These are phyloP conservation scores for Kryptolebias ocellatus DNA, from an alignment of 2,797 vertebrate species.

Conservation along the genomic window DNA sequence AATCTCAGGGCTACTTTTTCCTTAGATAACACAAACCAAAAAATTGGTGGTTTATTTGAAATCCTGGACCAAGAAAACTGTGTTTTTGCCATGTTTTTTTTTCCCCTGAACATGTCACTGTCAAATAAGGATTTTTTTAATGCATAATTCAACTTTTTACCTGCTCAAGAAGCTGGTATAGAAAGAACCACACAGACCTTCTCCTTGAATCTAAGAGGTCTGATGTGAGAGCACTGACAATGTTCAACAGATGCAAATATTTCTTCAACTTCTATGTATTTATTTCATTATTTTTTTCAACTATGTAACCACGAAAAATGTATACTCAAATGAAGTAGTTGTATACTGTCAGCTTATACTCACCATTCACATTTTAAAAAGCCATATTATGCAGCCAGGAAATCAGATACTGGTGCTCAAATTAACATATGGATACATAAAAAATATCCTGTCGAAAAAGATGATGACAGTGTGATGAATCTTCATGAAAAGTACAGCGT, in stretches of 20 bases:
- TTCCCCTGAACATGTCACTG: constrained; percentile 4
- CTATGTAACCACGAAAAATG: background rate
- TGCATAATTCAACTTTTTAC: constrained; percentile 9
- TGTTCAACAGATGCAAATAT: background rate
- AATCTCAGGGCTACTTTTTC: constrained; percentile 46
- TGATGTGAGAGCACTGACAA: background rate
- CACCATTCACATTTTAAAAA: constrained; percentile 32
- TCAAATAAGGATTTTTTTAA: constrained; percentile 20
- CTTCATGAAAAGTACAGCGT: constrained; percentile 2
- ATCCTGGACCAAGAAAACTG: constrained; percentile 43
- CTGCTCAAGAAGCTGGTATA: background rate
- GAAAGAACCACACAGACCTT: background rate
- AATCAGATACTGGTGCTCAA: constrained; percentile 44
- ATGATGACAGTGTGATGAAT: constrained; percentile 22
- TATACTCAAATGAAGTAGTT: constrained; percentile 14
- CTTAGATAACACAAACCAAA: constrained; percentile 26
- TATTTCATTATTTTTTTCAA: background rate
- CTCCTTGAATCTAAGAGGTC: background rate
- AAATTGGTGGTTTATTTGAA: constrained; percentile 31
- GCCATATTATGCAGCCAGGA: constrained; percentile 58
- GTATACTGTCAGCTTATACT: constrained; percentile 68
- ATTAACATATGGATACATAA: background rate
- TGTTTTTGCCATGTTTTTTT: constrained; percentile 15
- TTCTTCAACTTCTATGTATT: constrained; percentile 9
- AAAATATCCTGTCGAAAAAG: constrained; percentile 19